phyloP scores from a whole-genome alignment of 2,888 invertebrate species.

The Cepaea hortensis region DNA sequence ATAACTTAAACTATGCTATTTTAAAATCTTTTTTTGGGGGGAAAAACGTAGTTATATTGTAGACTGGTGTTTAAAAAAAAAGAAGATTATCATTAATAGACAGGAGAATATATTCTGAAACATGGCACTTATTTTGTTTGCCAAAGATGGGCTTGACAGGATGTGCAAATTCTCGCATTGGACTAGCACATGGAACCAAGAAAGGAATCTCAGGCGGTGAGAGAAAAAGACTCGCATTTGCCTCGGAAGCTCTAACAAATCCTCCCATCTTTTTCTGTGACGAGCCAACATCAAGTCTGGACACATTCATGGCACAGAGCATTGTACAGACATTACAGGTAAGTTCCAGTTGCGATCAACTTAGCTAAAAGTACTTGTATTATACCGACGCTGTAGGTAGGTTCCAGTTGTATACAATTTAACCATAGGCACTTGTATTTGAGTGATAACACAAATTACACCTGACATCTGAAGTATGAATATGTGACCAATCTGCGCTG shows the following conservation, averaged over 20 bases:
- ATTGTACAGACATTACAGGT: conserved; percentile 84
- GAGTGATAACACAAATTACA: no score
- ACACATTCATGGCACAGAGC: conserved; percentile 97
- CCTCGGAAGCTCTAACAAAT: conserved; percentile 94
- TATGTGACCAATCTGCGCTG: no score
- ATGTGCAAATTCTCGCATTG: conserved; percentile 93
- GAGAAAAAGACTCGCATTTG: conserved; percentile 94
- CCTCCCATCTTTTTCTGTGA: conserved; percentile 97
- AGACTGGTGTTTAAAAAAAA: no score
- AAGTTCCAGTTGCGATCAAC: background rate
- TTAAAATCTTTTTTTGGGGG: no score
- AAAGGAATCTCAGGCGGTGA: conserved; percentile 98
- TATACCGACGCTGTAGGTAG: no score
- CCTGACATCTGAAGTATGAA: no score
- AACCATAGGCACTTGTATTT: no score
- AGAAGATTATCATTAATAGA: no score
- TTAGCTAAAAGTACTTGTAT: background rate
- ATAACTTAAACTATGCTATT: no score
- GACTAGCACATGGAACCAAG: conserved; percentile 89
- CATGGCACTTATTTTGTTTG: background rate
- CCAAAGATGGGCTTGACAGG: conserved; percentile 88
- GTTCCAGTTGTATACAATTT: no score
- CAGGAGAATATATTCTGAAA: no score
- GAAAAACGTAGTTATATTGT: no score
- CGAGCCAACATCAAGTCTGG: conserved; percentile 96